Base-by-base conservation (phyloP, 2,888 invertebrate species). In the Sthenelais limicola region DNA sequence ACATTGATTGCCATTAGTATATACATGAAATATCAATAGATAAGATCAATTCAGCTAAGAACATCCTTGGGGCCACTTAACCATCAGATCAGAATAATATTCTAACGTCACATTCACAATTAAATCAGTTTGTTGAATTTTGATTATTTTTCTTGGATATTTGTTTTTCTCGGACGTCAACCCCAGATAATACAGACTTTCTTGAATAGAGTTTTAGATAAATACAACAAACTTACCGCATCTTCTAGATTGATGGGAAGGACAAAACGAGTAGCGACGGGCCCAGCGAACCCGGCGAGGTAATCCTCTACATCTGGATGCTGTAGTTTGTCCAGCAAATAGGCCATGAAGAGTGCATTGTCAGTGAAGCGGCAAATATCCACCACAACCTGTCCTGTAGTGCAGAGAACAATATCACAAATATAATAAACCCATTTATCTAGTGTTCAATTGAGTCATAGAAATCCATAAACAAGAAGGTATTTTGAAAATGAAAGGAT, bases 371-470 rank as follows among this genome's bases (percentile, higher is more conserved):
- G 15, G n/a, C 56, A 71, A 15, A 26, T 21, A 30, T 71, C 71
- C 43, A 71, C 43, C 15, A 71, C 71, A 4, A 71, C 7, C 35
- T 71, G 54, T 21, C 56, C 71, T 71, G 58, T 15, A 52, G 9
- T 56, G 12, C 4, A 56, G 7, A 4, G 12, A 56, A 5, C 9
- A n/a, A n/a, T 9, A n/a, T 21, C 49, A 32, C 7, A 26, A 7
- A 15, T 56, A n/a, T 9, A 56, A 26, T 18, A 26, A 26, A 7
- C 5, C 9, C 52, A 15, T 15, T 43, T 18, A 43, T 18, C 12
- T 43, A 12, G 47, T 43, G 47, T 18, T 12, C 47, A 18, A 43
- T 43, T n/a, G 18, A 15, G 47, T 43, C n/a, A n/a, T 15, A 43
- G 18, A 15, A 12, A 43, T 12, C 47, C 12, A 43, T 43, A 15